A percentile compares a stretch with the other conserved stretches of the same genome.
phyloP scores from a whole-genome alignment of 1,140 invertebrate genomes.

The Nasonia vitripennis region DNA sequence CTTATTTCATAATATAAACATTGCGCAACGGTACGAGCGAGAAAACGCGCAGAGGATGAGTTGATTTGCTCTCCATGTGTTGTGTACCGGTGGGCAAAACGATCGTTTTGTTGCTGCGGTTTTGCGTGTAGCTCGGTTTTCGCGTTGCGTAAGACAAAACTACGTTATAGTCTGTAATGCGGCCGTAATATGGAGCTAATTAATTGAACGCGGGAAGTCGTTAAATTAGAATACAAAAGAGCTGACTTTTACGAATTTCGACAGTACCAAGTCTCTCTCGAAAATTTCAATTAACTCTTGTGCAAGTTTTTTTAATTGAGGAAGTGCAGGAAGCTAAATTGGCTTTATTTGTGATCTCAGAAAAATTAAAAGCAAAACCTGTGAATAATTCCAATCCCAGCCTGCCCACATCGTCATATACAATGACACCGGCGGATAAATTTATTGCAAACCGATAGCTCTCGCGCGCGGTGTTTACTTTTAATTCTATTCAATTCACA shows the following conservation, averaged over 20 bases:
- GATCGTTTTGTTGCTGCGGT: background rate
- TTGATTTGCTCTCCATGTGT: background rate
- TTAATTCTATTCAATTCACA: conserved; percentile 8
- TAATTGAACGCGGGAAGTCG: background rate
- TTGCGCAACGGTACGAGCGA: conserved; percentile 22
- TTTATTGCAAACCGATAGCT: background rate
- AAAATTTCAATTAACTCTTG: no score
- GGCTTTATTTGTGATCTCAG: no score
- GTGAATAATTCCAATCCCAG: no score
- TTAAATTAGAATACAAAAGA: background rate
- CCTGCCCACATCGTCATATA: background rate
- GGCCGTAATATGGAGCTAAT: background rate
- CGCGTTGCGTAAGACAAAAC: background rate
- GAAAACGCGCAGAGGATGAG: background rate
- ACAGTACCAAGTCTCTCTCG: no score
- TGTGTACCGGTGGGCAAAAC: background rate
- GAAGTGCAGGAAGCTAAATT: no score
- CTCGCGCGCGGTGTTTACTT: background rate
- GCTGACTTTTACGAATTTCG: no score
- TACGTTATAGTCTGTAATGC: background rate
- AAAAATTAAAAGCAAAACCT: no score
- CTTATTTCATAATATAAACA: conserved; percentile 46
- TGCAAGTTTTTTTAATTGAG: no score
- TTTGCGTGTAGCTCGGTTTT: background rate
- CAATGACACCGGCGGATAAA: background rate